Base-by-base conservation (phyloP, 2,113 vertebrate species). In the Aegotheles bennettii region DNA sequence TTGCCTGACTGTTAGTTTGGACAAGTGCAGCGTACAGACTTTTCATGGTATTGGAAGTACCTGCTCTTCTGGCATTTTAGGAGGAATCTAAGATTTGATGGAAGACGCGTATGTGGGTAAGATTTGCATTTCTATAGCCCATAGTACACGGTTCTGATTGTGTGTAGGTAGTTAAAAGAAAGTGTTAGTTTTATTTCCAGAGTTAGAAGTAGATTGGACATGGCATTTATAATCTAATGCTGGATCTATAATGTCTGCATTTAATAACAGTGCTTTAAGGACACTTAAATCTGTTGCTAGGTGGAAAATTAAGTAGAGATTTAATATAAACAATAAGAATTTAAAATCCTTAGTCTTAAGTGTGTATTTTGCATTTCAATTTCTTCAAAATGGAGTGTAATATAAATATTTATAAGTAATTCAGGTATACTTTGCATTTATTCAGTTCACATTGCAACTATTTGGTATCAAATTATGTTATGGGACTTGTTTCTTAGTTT, bases 1-100 rank as follows among this genome's bases (percentile, higher is more conserved):
- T 96, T 94, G 87, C 95, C 96, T 96, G 94, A 94, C 97, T 96
- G 92, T 97, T 97, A 98, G 97, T 97, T 98, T 96, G 94, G 98
- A 98, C 97, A 96, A 98, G 98, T 97, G 97, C 95, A 96, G 93
- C 31, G 77, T 67, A 48, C 95, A 87, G 87, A 79, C 95, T 76
- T 96, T 88, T 76, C 79, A 94, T 94, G 95, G 76, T 67, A 50
- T 60, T 95, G 81, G 59, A 94, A 91, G 87, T 97, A 98, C 97
- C 98, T 97, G 95, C 78, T 96, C 92, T 89, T 96, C 90, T 95
- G 87, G 61, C 59, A 36, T 90, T 96, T 94, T 71, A 59, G 75
- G 87, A 92, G 91, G 76, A 96, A 90, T 68, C 54, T 79, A 40
- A 87, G 84, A 63, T 80, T 88, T 61, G 70, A 86, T 94, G 96